A percentile compares a stretch with the other conserved stretches of the same genome.
Evolutionary conservation across 1,140 invertebrate genomes (phyloP).

Genomic region (Acyrthosiphon pisum): DNA sequence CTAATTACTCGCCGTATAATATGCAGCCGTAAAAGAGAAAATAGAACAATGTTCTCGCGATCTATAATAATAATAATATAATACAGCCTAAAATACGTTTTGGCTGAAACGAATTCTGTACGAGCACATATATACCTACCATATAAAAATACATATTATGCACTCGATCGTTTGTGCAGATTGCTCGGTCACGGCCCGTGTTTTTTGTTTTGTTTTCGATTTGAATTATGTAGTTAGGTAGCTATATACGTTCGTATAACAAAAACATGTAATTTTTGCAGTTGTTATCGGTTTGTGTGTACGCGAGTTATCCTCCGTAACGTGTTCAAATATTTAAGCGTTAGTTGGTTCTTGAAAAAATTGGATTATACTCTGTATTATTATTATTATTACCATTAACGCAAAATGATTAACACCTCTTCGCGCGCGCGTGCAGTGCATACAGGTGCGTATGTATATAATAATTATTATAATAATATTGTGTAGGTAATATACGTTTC

Average conservation of each 20-base stretch:
- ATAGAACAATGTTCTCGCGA: background rate
- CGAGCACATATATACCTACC: background rate
- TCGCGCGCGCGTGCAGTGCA: background rate
- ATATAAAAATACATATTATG: background rate
- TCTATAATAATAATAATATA: background rate
- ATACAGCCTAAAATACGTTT: background rate
- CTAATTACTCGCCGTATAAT: background rate
- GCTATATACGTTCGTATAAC: background rate
- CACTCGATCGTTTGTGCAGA: background rate
- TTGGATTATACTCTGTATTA: background rate
- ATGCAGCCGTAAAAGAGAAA: background rate
- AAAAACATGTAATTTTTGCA: background rate
- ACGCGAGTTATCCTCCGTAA: background rate
- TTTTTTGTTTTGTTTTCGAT: background rate
- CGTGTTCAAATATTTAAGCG: background rate
- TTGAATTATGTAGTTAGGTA: background rate
- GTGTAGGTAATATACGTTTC: background rate
- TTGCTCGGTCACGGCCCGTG: background rate
- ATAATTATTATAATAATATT: too few species aligned
- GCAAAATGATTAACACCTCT: slow-evolving; percentile 14
- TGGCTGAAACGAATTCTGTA: background rate
- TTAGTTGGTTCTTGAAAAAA: background rate
- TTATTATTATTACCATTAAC: background rate
- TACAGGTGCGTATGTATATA: background rate
- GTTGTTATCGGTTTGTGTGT: background rate